Evolutionary conservation across 2,113 vertebrate species (phyloP).

Genomic region (Pteruthius melanotis): DNA sequence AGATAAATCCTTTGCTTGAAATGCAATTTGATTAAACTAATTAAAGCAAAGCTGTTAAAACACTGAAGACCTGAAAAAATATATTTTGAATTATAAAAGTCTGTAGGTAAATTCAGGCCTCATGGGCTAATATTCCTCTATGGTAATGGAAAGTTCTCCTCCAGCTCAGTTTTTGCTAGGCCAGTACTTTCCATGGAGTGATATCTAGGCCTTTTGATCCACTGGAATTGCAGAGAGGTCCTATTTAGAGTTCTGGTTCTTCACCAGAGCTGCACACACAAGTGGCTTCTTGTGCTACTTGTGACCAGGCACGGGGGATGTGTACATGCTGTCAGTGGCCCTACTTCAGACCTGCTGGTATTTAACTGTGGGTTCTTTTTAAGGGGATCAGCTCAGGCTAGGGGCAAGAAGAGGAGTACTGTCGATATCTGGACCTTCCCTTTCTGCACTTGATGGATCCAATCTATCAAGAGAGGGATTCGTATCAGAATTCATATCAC

Average conservation of each 20-base stretch:
- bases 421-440: background rate
- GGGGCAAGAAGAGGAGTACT: background rate
- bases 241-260: background rate
- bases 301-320: background rate
- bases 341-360: background rate
- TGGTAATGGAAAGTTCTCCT: background rate
- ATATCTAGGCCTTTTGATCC: background rate
- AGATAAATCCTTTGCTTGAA: background rate
- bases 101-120: background rate
- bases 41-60: background rate
- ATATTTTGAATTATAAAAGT: background rate
- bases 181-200: background rate
- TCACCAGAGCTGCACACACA: fast-evolving
- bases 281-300: background rate
- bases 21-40: background rate
- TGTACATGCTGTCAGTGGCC: background rate
- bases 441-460: background rate
- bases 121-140: background rate
- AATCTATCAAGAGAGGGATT: background rate
- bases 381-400: background rate
- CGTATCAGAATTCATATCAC: background rate
- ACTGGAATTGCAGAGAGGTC: background rate
- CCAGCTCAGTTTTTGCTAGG: background rate
- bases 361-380: background rate
- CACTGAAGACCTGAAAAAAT: background rate